These are phyloP conservation scores for Drosophila peninsularis DNA, from an alignment of 2,888 invertebrate species.

Conservation along the genomic window DNA sequence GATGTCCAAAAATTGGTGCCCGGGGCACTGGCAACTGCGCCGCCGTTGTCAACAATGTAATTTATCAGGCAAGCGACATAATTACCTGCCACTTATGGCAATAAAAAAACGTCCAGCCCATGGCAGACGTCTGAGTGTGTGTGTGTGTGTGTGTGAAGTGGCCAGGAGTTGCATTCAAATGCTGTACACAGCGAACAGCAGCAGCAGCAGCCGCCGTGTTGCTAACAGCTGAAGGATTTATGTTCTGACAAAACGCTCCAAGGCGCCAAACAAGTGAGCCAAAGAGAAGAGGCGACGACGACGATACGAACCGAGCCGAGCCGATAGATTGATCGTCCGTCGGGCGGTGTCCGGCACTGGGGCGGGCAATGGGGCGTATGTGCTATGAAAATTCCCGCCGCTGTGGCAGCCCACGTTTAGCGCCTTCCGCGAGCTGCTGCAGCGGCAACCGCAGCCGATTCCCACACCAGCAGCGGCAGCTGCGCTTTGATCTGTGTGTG, in stretches of 20 bases:
- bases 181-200: constrained; percentile 46
- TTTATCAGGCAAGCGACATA: constrained; percentile 83
- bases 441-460: constrained; percentile 50
- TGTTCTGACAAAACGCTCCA: constrained; percentile 78
- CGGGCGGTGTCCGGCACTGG: constrained; percentile 44
- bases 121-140: constrained; percentile 5
- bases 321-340: constrained; percentile 71
- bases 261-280: constrained; percentile 80
- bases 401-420: constrained; percentile 74
- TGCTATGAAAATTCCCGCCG: constrained; percentile 72
- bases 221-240: constrained; percentile 76
- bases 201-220: constrained; percentile 40
- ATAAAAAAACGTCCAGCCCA: constrained; percentile 70
- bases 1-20: constrained; percentile 50
- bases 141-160: background rate
- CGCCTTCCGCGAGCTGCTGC: constrained; percentile 50
- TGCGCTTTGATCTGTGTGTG: constrained; percentile 61
- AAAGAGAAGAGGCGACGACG: constrained; percentile 19
- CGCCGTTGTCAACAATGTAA: constrained; percentile 81
- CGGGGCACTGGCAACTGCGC: constrained; percentile 37
- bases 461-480: constrained; percentile 62
- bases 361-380: constrained; percentile 75
- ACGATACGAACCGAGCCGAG: constrained; percentile 33
- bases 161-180: constrained; percentile 67
- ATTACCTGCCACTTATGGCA: constrained; percentile 83